Evolutionary conservation across 2,888 invertebrate species (phyloP), one percentile per base, ranked within the genome.

Genomic region (Imbricaverruca yamaguchii): DNA sequence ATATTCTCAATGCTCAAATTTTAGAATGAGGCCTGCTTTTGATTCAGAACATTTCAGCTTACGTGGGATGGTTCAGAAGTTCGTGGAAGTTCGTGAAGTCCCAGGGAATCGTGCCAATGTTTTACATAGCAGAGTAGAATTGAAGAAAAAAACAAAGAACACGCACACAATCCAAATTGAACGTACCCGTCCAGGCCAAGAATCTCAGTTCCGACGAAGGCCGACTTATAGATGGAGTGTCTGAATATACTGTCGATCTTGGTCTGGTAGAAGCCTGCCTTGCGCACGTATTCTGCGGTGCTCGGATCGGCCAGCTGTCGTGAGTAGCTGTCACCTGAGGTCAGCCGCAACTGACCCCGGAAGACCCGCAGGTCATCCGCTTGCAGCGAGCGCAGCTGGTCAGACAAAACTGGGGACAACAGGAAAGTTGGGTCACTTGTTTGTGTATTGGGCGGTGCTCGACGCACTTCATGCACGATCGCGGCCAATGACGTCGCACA

Each of bases 181-280:
- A 78, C 89, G 90, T 88, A 94, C 94, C 93, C 94, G 87, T 95
- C 95, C 81, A 95, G 90, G 53, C 95, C 95, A 81, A 95, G 89
- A 82, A 95, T 92, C 86, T 95, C 95, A 57, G 93, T 92, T 53
- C 92, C 91, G 83, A 93, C 90, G 87, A 93, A 95, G 82, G 93
- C 92, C 84, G 93, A 91, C 84, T 92, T 90, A 65, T 94, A 89
- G 85, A 92, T 90, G 81, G 94, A 94, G 85, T 92, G 90, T 82
- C 91, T 90, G 86, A 94, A 92, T 69, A 94, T 88, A 82, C 92
- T 89, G 88, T 92, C 92, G 83, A 96, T 90, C 83, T 92, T 90
- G 86, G 92, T 92, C 85, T 92, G 91, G 88, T 94, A 93, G 86
- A 92, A 91, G 82, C 91, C 89, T 81, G 94, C 91, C 85, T 92